Evolutionary conservation across 2,888 invertebrate genomes (phyloP).

Genomic region (Pyrrhopygopsis socrates): DNA sequence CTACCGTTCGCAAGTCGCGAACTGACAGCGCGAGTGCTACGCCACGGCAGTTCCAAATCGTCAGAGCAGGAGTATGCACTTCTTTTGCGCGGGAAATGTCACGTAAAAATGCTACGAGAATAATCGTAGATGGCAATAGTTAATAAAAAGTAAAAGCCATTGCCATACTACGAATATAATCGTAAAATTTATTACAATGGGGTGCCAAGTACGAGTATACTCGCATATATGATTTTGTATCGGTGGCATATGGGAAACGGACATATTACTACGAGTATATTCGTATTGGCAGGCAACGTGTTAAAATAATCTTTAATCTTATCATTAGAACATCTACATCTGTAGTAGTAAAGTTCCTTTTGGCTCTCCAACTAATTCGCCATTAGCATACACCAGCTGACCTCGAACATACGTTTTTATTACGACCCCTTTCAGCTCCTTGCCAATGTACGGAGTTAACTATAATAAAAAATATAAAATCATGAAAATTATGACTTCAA

Average conservation of each 20-base stretch:
- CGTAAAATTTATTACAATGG: neutral
- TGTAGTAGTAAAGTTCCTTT: slow-evolving; percentile 92
- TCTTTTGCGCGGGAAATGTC: too few species aligned
- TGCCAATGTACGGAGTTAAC: slow-evolving; percentile 97
- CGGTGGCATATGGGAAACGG: neutral
- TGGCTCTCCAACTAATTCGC: slow-evolving; percentile 90
- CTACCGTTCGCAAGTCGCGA: too few species aligned
- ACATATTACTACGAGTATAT: neutral
- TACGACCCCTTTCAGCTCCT: slow-evolving; percentile 95
- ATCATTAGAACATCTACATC: too few species aligned
- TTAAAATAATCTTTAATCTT: too few species aligned
- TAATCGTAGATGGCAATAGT: neutral
- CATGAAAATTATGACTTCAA: too few species aligned
- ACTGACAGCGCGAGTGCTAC: neutral
- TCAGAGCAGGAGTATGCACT: neutral
- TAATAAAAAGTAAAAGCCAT: neutral
- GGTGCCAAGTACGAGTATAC: slow-evolving; percentile 3
- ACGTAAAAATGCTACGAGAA: neutral
- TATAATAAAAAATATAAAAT: slow-evolving; percentile 90
- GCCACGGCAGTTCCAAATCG: neutral
- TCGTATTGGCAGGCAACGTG: neutral
- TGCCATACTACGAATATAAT: neutral
- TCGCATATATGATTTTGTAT: neutral
- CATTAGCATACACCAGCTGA: slow-evolving; percentile 94
- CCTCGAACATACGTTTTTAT: slow-evolving; percentile 96